Evolutionary conservation across 2,888 invertebrate species (phyloP).

Genomic region (Blastobasis lacticolella): DNA sequence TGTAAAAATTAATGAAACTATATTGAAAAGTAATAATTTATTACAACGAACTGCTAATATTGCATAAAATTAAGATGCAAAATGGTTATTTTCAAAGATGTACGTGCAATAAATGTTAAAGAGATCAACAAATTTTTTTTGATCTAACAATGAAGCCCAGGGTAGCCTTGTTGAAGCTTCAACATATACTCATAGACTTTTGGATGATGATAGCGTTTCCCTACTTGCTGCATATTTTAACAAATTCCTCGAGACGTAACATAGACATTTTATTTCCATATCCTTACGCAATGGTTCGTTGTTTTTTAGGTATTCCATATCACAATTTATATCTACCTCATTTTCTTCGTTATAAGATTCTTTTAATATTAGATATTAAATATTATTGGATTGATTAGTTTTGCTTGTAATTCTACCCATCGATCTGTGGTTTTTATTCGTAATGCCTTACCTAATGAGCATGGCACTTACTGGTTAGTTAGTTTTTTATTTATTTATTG

Average conservation of each 20-base stretch:
- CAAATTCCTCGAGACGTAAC: too few species aligned
- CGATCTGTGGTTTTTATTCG: conserved; percentile 26
- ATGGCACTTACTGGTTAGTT: conserved; percentile 29
- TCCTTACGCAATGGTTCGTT: conserved; percentile 21
- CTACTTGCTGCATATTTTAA: too few species aligned
- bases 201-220: too few species aligned
- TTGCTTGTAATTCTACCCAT: conserved; percentile 37
- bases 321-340: conserved; percentile 72
- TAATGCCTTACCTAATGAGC: conserved; percentile 6
- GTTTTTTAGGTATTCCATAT: conserved; percentile 53
- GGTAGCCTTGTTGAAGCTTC: too few species aligned
- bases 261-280: too few species aligned
- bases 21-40: conserved; percentile 43
- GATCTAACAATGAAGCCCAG: too few species aligned
- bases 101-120: too few species aligned
- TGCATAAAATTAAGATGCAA: conserved; percentile 26
- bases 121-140: too few species aligned
- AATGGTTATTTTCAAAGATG: too few species aligned
- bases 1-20: conserved; percentile 33
- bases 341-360: conserved; percentile 64
- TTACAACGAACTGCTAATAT: conserved; percentile 64
- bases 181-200: too few species aligned
- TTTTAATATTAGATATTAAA: conserved; percentile 57
- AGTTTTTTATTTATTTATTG: conserved; percentile 39
- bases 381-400: conserved; percentile 33